Evolutionary conservation across 1,140 invertebrate genomes (phyloP), one percentile per base, ranked within the genome.

Genomic region (Neodiprion virginianus): DNA sequence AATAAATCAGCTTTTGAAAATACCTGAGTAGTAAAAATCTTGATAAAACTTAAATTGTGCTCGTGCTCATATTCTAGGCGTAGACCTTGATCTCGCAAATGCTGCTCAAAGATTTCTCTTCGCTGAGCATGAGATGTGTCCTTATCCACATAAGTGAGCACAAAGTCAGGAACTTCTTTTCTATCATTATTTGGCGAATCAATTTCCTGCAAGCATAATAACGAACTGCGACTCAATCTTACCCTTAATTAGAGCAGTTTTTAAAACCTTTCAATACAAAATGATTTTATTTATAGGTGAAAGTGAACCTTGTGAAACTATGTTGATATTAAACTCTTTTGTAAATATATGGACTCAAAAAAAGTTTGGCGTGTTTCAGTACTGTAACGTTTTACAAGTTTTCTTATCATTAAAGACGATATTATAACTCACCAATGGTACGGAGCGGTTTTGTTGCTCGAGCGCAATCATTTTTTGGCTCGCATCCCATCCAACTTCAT

Each of bases 11-110:
- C 1, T 65, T 65, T 65, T 14, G 61, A 12, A 40, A 70, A 68
- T 79, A 85, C 85, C 77, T 91, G 90, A 0, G 96, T 94, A 1
- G 94, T 95, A 87, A 96, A 94, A 49, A 98, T 91, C 90, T 93
- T 93, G 69, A 93, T 87, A 84, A 94, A 93, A 82, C 91, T 88
- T 72, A 93, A 88, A 53, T 89, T 88, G 78, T 91, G 89, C 72
- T 88, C 89, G 76, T 90, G 85, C 81, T 93, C 92, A 72, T 89
- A 87, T 83, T 93, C 92, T 75, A 93, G 83, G 78, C 90, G 83
- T 12, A 93, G 80, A 28, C 93, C 93, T 83, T 93, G 91, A 17
- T 89, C 88, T 76, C 86, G 78, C 28, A 94, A 82, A 79, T 92
- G 90, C 5, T 84, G 81, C 83, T 93, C 92, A 81, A 93, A 94